These are phyloP conservation scores for Chaetodon trifasciatus DNA, from an alignment of 2,797 vertebrate species.

Conservation along the genomic window DNA sequence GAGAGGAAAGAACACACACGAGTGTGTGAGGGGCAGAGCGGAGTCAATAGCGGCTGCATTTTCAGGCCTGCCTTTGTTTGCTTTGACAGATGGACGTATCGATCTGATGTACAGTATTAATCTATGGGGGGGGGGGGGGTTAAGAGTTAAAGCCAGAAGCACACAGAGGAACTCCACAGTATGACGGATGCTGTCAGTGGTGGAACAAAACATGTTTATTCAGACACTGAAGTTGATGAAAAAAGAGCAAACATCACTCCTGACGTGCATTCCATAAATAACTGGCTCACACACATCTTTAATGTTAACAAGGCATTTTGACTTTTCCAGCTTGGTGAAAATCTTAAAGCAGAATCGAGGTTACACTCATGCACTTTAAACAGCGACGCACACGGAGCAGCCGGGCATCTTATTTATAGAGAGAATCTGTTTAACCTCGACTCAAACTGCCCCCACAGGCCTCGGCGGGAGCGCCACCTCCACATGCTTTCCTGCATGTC, in stretches of 20 bases:
- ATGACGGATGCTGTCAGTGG: background rate
- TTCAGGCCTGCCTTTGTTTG: slow-evolving; percentile 52
- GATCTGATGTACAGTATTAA: slow-evolving; percentile 50
- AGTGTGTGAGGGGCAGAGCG: slow-evolving; percentile 40
- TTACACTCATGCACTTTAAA: background rate
- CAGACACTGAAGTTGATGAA: background rate
- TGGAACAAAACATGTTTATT: background rate
- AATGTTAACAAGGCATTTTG: background rate
- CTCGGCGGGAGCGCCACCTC: background rate
- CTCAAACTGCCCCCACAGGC: background rate
- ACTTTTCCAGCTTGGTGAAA: slow-evolving; percentile 29
- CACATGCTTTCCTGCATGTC: slow-evolving; percentile 10
- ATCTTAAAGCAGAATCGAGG: background rate
- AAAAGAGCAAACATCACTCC: background rate
- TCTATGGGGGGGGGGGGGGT: slow-evolving; percentile 17
- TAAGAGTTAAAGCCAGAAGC: slow-evolving; percentile 5
- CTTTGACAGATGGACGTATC: slow-evolving; percentile 60
- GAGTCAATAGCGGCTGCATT: slow-evolving; percentile 66
- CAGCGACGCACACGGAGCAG: background rate
- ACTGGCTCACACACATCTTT: background rate
- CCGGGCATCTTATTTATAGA: slow-evolving; percentile 5
- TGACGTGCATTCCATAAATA: slow-evolving; percentile 15
- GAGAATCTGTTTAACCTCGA: slow-evolving; percentile 41
- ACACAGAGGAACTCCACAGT: background rate
- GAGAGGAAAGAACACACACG: slow-evolving; percentile 33